These are phyloP conservation scores for Arothron firmamentum DNA, from an alignment of 2,113 vertebrate genomes.

Conservation along the genomic window DNA sequence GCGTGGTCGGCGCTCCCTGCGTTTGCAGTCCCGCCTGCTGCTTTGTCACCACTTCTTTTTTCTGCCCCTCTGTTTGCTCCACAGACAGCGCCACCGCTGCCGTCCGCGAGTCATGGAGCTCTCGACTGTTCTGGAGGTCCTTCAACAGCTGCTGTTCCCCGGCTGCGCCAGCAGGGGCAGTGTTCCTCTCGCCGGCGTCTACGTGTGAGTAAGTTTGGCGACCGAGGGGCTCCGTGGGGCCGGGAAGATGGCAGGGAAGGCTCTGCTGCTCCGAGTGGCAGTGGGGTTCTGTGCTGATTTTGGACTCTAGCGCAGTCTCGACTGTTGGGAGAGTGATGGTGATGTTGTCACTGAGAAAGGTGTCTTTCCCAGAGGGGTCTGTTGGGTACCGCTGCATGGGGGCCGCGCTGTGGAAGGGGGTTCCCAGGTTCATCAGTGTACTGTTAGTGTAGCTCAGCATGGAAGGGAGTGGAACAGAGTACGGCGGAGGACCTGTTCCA, in stretches of 20 bases:
- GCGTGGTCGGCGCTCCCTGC: constrained; percentile 70
- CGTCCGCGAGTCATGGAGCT: constrained; percentile 80
- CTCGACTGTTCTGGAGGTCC: constrained; percentile 79
- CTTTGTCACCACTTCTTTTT: constrained; percentile 1
- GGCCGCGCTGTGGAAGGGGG: constrained; percentile 79
- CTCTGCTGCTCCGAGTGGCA: constrained; percentile 59
- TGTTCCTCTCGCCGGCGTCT: constrained; percentile 71
- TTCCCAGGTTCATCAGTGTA: constrained; percentile 76
- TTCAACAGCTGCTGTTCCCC: constrained; percentile 74
- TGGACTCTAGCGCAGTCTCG: constrained; percentile 29
- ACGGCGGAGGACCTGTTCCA: constrained; percentile 64
- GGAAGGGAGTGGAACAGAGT: constrained; percentile 80
- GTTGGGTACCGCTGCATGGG: constrained; percentile 82
- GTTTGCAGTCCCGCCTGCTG: constrained; percentile 11
- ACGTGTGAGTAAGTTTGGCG: constrained; percentile 67
- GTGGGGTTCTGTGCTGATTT: constrained; percentile 64
- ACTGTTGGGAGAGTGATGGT: constrained; percentile 39
- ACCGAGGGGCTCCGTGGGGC: constrained; percentile 75
- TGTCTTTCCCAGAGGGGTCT: constrained; percentile 55
- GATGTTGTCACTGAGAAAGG: constrained; percentile 25
- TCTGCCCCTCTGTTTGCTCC: constrained; percentile 49
- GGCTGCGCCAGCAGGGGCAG: constrained; percentile 76
- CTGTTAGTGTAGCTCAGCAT: constrained; percentile 85
- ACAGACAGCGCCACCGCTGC: too few relatives aligned
- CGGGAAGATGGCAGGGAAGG: constrained; percentile 64